A percentile compares a stretch with the other conserved stretches of the same genome.
phyloP scores from a whole-genome alignment of 2,888 invertebrate species.

The Philereme transversata region DNA sequence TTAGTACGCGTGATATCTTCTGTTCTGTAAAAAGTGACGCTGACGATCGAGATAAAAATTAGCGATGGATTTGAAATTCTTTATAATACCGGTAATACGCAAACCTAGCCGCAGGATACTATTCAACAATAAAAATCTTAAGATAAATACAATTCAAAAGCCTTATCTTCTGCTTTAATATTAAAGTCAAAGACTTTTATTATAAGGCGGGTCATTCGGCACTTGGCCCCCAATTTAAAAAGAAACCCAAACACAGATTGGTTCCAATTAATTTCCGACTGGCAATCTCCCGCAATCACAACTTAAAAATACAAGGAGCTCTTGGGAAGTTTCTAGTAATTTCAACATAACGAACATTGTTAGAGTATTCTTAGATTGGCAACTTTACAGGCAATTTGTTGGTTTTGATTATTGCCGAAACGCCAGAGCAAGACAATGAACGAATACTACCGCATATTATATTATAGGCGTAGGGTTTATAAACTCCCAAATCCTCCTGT shows the following conservation, averaged over 20 bases:
- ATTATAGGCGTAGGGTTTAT: too few relatives aligned
- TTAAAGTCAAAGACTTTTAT: too few relatives aligned
- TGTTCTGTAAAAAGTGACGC: too few relatives aligned
- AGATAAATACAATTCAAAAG: too few relatives aligned
- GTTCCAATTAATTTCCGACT: slow-evolving; percentile 24
- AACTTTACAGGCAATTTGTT: slow-evolving; percentile 8
- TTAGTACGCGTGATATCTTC: too few relatives aligned
- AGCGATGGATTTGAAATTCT: too few relatives aligned
- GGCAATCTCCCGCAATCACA: slow-evolving; percentile 35
- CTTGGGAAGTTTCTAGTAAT: slow-evolving; percentile 38
- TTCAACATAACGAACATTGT: slow-evolving; percentile 30
- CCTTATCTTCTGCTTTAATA: too few relatives aligned
- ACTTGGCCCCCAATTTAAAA: slow-evolving; percentile 13
- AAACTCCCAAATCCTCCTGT: neutral
- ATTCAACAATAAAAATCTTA: too few relatives aligned
- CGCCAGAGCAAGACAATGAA: neutral
- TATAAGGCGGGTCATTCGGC: neutral
- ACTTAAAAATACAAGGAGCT: slow-evolving; percentile 32
- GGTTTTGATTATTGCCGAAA: neutral
- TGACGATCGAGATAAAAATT: too few relatives aligned
- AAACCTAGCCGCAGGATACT: too few relatives aligned
- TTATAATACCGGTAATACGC: too few relatives aligned
- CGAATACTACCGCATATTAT: neutral
- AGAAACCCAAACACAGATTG: slow-evolving; percentile 23
- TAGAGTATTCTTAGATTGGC: slow-evolving; percentile 5